Conservation (phyloP, 2,888 invertebrate species). For the Eupithecia vulgata region DNA sequence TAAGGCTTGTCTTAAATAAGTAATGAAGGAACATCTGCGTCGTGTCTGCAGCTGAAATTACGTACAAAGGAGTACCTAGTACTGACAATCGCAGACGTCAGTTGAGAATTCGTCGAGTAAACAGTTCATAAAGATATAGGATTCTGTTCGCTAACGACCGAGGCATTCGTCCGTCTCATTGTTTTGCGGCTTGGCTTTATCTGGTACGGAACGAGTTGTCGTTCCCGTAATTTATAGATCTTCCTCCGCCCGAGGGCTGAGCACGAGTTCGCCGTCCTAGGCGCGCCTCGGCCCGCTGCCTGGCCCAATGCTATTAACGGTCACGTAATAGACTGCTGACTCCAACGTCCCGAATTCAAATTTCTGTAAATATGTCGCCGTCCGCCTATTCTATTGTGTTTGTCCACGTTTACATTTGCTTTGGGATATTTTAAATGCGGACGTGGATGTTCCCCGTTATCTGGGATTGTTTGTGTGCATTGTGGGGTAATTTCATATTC, state of each 20-base stretch:
- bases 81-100: conserved; percentile 57
- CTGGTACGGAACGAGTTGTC: conserved; percentile 81
- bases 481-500: conserved; percentile 54
- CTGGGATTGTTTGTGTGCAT: conserved; percentile 56
- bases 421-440: conserved; percentile 63
- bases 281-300: conserved; percentile 40
- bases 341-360: conserved; percentile 75
- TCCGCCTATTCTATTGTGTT: conserved; percentile 65
- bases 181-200: conserved; percentile 81
- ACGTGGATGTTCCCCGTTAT: conserved; percentile 60
- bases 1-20: conserved; percentile 46
- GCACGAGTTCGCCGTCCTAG: conserved; percentile 51
- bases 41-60: conserved; percentile 44
- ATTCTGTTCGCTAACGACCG: conserved; percentile 72
- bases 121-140: conserved; percentile 77
- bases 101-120: conserved; percentile 67
- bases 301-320: conserved; percentile 70
- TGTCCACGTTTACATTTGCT: conserved; percentile 66
- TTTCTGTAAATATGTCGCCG: conserved; percentile 75
- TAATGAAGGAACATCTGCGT: conserved; percentile 43
- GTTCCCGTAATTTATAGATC: conserved; percentile 81
- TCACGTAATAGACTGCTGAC: conserved; percentile 75
- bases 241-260: conserved; percentile 75
- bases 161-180: conserved; percentile 76
- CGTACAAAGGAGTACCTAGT: conserved; percentile 51